A percentile compares a stretch with the other conserved stretches of the same genome.
Evolutionary conservation across 2,113 vertebrate genomes (phyloP).

Genomic region (Galeopterus variegatus): DNA sequence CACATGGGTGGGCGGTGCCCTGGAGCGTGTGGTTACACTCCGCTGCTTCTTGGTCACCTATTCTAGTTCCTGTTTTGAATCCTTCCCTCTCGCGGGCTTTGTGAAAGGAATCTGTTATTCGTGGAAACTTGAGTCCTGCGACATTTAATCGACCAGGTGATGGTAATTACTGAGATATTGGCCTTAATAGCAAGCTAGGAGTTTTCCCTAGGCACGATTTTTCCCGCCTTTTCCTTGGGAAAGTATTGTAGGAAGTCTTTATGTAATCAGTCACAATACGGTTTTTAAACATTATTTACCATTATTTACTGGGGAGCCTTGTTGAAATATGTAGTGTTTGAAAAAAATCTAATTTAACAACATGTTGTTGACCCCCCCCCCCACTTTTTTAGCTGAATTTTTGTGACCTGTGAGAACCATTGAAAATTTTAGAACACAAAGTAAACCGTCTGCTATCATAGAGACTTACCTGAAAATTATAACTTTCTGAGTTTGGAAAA

Average conservation of each 20-base stretch:
- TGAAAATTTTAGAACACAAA: background rate
- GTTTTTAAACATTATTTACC: background rate
- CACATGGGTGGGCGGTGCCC: constrained; percentile 65
- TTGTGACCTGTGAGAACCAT: background rate
- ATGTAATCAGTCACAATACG: background rate
- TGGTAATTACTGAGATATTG: background rate
- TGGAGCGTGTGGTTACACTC: accelerated
- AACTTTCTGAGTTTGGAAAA: constrained; percentile 46
- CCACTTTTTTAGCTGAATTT: background rate
- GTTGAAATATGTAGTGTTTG: background rate
- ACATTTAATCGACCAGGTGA: background rate
- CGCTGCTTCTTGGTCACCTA: background rate
- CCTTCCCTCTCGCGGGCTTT: background rate
- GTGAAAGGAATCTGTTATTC: background rate
- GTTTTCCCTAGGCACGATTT: background rate
- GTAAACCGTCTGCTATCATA: background rate
- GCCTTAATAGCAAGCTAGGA: background rate
- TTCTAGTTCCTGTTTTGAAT: background rate
- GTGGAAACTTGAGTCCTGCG: background rate
- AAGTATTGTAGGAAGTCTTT: background rate
- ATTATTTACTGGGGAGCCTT: background rate
- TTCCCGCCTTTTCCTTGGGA: background rate
- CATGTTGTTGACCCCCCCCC: background rate
- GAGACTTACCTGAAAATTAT: background rate
- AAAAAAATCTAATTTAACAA: background rate